Base-by-base conservation (phyloP, 2,888 invertebrate species). In the Aelia acuminata region DNA sequence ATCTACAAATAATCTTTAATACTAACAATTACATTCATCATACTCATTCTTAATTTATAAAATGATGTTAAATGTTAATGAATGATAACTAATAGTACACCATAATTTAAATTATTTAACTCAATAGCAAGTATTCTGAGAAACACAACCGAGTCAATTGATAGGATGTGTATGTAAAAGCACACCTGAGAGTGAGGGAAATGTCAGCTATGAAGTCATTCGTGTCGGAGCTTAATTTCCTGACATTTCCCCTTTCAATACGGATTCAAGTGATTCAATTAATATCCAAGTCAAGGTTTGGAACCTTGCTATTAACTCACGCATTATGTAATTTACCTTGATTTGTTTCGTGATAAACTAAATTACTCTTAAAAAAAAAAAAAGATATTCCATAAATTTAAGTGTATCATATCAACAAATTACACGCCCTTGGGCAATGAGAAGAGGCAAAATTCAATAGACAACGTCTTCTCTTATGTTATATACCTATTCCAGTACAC, bases 231-330 rank as follows among this genome's bases (percentile, higher is more conserved):
- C 18, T 18, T 70, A 31, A 70, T 70, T 70, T 70, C 63, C 63
- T 70, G 18, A 70, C 63, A 70, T 70, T 70, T 35, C 63, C 63
- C 63, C 63, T 70, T 70, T 70, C 18, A 70, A 70, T 70, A 5
- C 8, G 35, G 7, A 70, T 31, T 70, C 63, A 35, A 70, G 63
- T 70, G 63, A 70, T 70, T 70, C 63, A 70, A 70, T 70, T 35
- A 70, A 35, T 1, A 10, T 35, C 20, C 63, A 4, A 31, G 31
- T 10, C 63, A 35, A 70, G 31, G 63, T 7, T 63, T 63, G 63
- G 18, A 63, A 35, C 31, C 0, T 26, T 18, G 31, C 26, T 70
- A 70, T 35, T 26, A 26, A 26, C 11, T 26, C 26, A 26, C 26
- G 10, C 26, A 4, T 15, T 26, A 57, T 2, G 10, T n/a, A n/a